These are phyloP conservation scores for Gryllus bimaculatus DNA, from an alignment of 1,140 invertebrate species.

Conservation along the genomic window DNA sequence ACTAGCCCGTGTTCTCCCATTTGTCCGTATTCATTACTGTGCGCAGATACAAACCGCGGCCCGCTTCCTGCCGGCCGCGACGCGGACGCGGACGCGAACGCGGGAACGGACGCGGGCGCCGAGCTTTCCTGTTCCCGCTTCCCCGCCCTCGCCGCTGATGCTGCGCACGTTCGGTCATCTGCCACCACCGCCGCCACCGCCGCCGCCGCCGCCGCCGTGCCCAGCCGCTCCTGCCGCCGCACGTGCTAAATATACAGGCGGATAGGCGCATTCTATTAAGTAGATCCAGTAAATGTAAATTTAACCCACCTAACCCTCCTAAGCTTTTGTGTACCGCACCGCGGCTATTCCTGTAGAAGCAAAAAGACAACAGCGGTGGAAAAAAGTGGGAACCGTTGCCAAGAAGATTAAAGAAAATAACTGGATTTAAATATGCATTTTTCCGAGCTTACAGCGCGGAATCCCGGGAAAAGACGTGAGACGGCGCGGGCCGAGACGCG, in stretches of 20 bases:
- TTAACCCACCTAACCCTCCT: conserved; percentile 3
- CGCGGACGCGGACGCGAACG: no score
- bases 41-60: not conserved
- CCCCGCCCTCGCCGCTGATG: no score
- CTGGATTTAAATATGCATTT: conserved; percentile 5
- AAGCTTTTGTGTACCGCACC: conserved; percentile 3
- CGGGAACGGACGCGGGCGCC: no score
- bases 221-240: no score
- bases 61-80: not conserved
- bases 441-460: not conserved
- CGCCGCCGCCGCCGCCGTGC: no score
- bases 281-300: not conserved
- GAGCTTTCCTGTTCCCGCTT: no score
- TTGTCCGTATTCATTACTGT: not conserved
- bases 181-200: no score
- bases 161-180: no score
- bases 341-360: not conserved
- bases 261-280: not conserved
- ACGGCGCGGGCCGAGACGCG: not conserved
- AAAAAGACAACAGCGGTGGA: not conserved
- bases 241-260: not conserved
- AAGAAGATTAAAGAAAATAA: conserved; percentile 6
- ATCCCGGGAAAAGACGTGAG: not conserved
- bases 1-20: not conserved
- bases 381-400: not conserved